These are phyloP conservation scores for Lasiurus borealis DNA, from an alignment of 2,113 vertebrate species.

Conservation along the genomic window DNA sequence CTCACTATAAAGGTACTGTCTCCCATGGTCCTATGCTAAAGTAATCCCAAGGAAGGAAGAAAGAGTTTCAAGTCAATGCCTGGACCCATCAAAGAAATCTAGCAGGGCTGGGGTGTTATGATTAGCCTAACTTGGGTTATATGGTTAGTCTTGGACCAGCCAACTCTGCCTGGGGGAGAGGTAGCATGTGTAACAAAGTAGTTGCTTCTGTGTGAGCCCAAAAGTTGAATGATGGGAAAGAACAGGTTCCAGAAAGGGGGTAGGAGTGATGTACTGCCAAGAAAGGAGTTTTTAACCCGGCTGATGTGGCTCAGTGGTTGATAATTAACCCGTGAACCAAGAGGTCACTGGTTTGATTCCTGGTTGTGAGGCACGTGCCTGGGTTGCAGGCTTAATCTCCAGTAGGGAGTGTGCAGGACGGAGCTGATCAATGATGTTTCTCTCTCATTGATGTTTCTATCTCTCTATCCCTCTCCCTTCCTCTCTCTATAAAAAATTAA, in stretches of 20 bases:
- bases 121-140: not conserved
- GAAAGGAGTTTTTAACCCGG: not conserved
- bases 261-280: not conserved
- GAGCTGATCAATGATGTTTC: too few species aligned
- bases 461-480: too few species aligned
- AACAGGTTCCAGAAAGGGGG: not conserved
- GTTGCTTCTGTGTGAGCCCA: not conserved
- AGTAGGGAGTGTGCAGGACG: too few species aligned
- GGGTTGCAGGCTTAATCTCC: too few species aligned
- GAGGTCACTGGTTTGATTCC: too few species aligned
- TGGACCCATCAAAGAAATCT: not conserved
- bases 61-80: not conserved
- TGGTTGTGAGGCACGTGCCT: too few species aligned
- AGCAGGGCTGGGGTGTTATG: not conserved
- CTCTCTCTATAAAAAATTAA: too few species aligned
- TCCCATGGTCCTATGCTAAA: not conserved
- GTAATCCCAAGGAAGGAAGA: not conserved
- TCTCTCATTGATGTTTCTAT: too few species aligned
- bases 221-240: not conserved
- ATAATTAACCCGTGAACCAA: too few species aligned
- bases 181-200: not conserved
- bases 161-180: not conserved
- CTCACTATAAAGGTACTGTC: not conserved
- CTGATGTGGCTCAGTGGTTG: too few species aligned
- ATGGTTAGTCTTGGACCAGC: not conserved